A percentile compares a stretch with the other conserved stretches of the same genome.
phyloP scores from a whole-genome alignment of 2,888 invertebrate genomes.

The Mechanitis messenoides region DNA sequence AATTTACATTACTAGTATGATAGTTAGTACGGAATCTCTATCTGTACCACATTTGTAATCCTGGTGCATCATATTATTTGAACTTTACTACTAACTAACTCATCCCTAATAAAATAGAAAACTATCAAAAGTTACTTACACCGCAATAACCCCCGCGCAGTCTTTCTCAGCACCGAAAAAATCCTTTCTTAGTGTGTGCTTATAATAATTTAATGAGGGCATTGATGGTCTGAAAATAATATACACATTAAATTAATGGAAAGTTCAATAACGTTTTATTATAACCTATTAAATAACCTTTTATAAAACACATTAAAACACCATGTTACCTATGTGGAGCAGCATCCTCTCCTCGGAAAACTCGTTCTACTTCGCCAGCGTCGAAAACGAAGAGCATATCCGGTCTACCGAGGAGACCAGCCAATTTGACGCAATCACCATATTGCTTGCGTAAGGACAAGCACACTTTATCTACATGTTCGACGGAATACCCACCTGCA shows the following conservation, averaged over 20 bases:
- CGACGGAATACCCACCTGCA: slow-evolving; percentile 79
- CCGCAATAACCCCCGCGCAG: slow-evolving; percentile 82
- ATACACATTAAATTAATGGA: too few relatives aligned
- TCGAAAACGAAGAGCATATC: slow-evolving; percentile 86
- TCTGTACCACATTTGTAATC: too few relatives aligned
- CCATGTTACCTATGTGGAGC: slow-evolving; percentile 74
- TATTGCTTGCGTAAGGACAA: slow-evolving; percentile 75
- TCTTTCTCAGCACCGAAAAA: slow-evolving; percentile 80
- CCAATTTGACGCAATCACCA: slow-evolving; percentile 82
- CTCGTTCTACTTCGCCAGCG: slow-evolving; percentile 81
- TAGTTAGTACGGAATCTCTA: too few relatives aligned
- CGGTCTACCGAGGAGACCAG: slow-evolving; percentile 81
- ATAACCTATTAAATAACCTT: not conserved
- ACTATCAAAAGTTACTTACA: slow-evolving; percentile 71
- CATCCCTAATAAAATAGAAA: not conserved
- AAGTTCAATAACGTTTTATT: not conserved
- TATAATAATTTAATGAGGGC: slow-evolving; percentile 85
- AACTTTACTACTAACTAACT: too few relatives aligned
- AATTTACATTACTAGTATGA: too few relatives aligned
- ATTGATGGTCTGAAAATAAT: slow-evolving; percentile 78
- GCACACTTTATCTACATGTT: slow-evolving; percentile 81
- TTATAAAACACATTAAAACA: not conserved
- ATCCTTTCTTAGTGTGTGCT: slow-evolving; percentile 80
- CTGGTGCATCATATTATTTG: too few relatives aligned
- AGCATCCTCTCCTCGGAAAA: slow-evolving; percentile 81